Conservation (phyloP, 2,888 invertebrate species). For the Mechanitis messenoides region DNA sequence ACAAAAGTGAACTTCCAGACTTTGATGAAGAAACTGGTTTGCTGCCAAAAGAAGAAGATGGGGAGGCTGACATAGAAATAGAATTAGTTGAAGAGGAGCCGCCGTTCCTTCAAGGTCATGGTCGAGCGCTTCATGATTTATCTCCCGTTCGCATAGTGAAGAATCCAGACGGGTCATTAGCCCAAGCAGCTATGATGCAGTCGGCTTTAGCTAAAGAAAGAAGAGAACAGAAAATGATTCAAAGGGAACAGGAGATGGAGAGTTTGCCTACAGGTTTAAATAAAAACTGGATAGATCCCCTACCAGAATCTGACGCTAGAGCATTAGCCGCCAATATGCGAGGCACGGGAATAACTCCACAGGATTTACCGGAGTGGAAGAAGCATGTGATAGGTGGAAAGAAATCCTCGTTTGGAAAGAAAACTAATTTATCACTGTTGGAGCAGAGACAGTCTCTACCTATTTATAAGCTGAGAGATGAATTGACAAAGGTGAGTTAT, state of each 20-base stretch:
- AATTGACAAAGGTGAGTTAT: constrained; percentile 87
- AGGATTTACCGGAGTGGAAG: constrained; percentile 99
- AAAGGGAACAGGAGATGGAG: constrained; percentile 93
- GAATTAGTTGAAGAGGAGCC: constrained; percentile 99
- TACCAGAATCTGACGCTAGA: constrained; percentile 88
- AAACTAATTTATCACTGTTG: constrained; percentile 93
- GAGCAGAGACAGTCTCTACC: constrained; percentile 98
- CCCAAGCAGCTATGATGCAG: constrained; percentile 99
- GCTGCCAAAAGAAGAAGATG: constrained; percentile 92
- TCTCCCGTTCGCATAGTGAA: constrained; percentile 97
- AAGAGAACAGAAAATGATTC: constrained; percentile 96
- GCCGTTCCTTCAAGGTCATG: constrained; percentile 96
- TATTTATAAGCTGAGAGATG: constrained; percentile 96
- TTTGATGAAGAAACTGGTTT: constrained; percentile 98
- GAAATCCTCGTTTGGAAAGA: constrained; percentile 98
- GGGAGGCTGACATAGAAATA: constrained; percentile 99
- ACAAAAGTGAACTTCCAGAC: constrained; percentile 95
- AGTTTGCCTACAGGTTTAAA: constrained; percentile 86
- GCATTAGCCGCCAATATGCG: constrained; percentile 86
- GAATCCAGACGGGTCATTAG: constrained; percentile 99
- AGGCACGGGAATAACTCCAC: constrained; percentile 88
- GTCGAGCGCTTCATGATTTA: constrained; percentile 91
- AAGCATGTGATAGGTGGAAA: constrained; percentile 98
- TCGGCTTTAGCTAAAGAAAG: constrained; percentile 98
- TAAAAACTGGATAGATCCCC: constrained; percentile 97